Percentiles rank a stretch among this genome's conserved stretches.
Conservation (phyloP, 2,797 vertebrate genomes). For the Adrianichthys oophorus region DNA sequence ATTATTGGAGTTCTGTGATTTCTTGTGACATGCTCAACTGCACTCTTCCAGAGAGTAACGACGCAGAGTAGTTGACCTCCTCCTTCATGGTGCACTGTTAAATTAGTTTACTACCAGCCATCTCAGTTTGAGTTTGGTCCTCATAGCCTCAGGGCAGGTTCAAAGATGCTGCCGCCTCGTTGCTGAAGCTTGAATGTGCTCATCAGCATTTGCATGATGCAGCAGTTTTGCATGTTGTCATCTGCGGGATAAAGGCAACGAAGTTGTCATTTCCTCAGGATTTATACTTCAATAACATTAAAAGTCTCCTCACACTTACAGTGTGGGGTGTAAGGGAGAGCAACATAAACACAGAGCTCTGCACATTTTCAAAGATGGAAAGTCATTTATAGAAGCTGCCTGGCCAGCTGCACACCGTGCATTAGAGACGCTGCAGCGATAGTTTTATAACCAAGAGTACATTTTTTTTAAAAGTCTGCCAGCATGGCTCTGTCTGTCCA, state of each 20-base stretch:
- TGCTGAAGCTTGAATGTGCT: neutral
- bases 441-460: conserved; percentile 58
- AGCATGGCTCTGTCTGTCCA: conserved; percentile 53
- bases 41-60: no score
- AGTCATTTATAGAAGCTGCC: conserved; percentile 37
- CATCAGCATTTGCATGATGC: neutral
- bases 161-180: neutral
- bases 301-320: neutral
- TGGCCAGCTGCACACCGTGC: conserved; percentile 47
- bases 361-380: conserved; percentile 16
- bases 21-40: no score
- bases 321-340: conserved; percentile 9
- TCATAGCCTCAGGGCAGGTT: neutral
- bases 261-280: neutral
- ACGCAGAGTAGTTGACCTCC: no score
- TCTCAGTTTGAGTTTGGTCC: no score
- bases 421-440: conserved; percentile 21
- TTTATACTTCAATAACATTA: conserved; percentile 1
- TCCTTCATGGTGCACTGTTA: no score
- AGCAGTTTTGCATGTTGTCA: neutral
- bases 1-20: no score
- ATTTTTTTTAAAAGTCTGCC: conserved; percentile 48
- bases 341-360: conserved; percentile 4
- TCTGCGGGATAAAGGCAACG: neutral
- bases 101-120: no score